Percentiles rank a stretch among this genome's conserved stretches.
Conservation (phyloP, 2,113 vertebrate genomes). For the Rhea americana region DNA sequence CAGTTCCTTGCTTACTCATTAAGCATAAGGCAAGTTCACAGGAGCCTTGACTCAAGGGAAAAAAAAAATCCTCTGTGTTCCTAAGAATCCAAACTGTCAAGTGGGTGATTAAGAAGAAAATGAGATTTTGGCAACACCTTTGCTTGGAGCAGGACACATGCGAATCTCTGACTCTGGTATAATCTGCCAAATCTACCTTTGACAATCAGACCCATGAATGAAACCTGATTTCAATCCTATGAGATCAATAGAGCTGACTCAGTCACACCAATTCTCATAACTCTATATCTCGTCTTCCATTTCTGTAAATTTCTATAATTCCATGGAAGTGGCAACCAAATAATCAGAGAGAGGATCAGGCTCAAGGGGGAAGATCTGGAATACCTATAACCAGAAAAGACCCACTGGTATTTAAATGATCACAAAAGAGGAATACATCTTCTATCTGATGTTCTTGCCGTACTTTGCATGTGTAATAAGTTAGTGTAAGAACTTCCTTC, state of each 20-base stretch:
- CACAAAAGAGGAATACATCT: neutral
- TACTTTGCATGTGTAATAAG: neutral
- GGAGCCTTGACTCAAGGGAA: neutral
- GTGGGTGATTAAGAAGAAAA: neutral
- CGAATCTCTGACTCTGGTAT: neutral
- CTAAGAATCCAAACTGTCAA: neutral
- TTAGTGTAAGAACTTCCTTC: neutral
- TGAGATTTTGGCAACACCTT: neutral
- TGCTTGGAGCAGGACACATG: neutral
- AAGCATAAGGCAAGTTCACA: neutral
- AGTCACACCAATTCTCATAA: neutral
- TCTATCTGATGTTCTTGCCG: neutral
- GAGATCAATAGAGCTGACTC: neutral
- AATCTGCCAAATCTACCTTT: neutral
- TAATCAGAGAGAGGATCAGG: neutral
- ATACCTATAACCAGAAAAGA: neutral
- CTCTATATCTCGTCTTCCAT: neutral
- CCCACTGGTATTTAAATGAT: neutral
- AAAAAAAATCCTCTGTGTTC: neutral
- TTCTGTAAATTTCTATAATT: neutral
- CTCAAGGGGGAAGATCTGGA: neutral
- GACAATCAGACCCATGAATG: neutral
- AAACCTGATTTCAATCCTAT: neutral
- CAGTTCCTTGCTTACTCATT: neutral
- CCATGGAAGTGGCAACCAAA: neutral